Evolutionary conservation across 1,140 invertebrate genomes (phyloP).

Genomic region (Centruroides vittatus): DNA sequence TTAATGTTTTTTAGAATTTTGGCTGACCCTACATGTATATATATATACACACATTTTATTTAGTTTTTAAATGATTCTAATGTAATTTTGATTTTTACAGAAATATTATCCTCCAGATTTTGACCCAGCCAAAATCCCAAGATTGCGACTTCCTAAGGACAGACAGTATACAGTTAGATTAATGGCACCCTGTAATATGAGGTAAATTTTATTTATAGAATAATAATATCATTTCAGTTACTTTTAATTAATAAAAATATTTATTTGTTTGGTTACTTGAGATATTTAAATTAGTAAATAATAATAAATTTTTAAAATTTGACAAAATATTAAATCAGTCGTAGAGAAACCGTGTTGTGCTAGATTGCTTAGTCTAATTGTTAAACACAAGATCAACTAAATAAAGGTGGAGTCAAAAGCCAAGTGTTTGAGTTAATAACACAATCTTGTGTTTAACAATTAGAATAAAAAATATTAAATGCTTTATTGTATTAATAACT

Average conservation of each 20-base stretch:
- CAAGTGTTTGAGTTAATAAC: too few relatives aligned
- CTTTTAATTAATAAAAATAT: not conserved
- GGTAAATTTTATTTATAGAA: constrained; percentile 22
- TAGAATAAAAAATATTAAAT: not conserved
- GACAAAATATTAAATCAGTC: not conserved
- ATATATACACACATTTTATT: not conserved
- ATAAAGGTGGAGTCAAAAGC: too few relatives aligned
- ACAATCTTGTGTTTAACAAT: too few relatives aligned
- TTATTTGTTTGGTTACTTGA: not conserved
- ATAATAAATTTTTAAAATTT: not conserved
- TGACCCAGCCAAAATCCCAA: constrained; percentile 97
- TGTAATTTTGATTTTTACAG: constrained; percentile 35
- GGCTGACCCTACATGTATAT: too few relatives aligned
- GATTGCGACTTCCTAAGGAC: constrained; percentile 88
- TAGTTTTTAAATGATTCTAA: not conserved
- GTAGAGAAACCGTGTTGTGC: too few relatives aligned
- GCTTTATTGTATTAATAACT: not conserved
- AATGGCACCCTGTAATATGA: constrained; percentile 99
- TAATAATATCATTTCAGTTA: not conserved
- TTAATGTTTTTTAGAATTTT: too few relatives aligned
- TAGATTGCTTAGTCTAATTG: too few relatives aligned
- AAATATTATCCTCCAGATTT: constrained; percentile 99
- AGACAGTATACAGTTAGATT: constrained; percentile 93
- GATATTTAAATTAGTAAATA: not conserved
- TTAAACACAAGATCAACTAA: too few relatives aligned